Base-by-base conservation (phyloP, 2,113 vertebrate genomes). In the Percina caprodes region DNA sequence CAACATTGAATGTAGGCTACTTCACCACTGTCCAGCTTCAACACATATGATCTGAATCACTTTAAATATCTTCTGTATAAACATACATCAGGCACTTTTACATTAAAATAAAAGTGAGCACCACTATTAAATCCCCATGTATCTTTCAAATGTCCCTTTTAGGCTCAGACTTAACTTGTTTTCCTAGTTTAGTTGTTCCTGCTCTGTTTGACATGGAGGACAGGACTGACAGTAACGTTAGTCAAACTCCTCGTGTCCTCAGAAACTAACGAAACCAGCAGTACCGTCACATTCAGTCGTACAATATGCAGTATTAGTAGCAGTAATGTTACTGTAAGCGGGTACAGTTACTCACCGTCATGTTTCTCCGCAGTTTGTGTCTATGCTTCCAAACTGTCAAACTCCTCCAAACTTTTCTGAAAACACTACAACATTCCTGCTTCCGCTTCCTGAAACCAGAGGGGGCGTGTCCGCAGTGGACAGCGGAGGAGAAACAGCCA, bases 401-500 rank as follows among this genome's bases (percentile, higher is more conserved):
- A 85, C 65, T 54, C 69, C 69, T 69, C 82, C 85, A 92, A 93
- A 93, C 79, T 93, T 90, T 83, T 86, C 78, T 88, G 75, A 88
- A 89, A 69, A 85, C 74, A 83, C 79, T 80, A 88, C 85, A 77
- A 78, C 83, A 91, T 91, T 91, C 92, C 92, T 84, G 84, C 92
- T 93, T 93, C 92, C 92, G 92, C 92, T 93, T 93, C 92, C 92
- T 93, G 84, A 88, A 91, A 84, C 15, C 75, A 76, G 70, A 48
- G 49, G 58, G 58, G 89, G 86, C 39, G 89, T 76, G 86, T 77
- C 87, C 30, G 61, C 46, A 0, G 5, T 15, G 15, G 13, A 19
- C 19, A 2, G 39, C 33, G 12, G 58, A 8, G 39, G 74, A 5
- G 33, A 6, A 82, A 87, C 62, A 63, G 67, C 23, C 75, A 63